Evolutionary conservation across 1,140 invertebrate genomes (phyloP).

Genomic region (Trichoplusia ni): DNA sequence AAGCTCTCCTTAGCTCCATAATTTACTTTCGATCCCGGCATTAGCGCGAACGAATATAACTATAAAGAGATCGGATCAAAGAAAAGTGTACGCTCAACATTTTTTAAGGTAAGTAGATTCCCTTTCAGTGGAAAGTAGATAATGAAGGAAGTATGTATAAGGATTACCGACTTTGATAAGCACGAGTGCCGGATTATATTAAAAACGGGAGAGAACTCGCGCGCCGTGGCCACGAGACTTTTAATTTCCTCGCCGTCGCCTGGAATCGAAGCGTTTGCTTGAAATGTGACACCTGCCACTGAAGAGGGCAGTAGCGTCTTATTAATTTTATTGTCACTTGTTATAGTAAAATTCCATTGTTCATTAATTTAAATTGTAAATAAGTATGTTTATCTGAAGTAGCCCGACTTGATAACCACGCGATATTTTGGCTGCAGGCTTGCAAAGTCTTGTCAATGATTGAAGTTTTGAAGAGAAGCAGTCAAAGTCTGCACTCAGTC

Average conservation of each 20-base stretch:
- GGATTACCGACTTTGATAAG: constrained; percentile 15
- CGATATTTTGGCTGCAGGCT: too few species aligned
- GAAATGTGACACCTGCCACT: constrained; percentile 13
- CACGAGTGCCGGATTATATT: background rate
- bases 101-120: constrained; percentile 4
- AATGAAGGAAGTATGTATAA: constrained; percentile 13
- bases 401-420: too few species aligned
- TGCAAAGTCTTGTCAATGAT: too few species aligned
- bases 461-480: too few species aligned
- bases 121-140: constrained; percentile 6
- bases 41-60: background rate
- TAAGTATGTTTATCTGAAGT: too few species aligned
- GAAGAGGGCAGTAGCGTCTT: background rate
- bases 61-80: constrained; percentile 6
- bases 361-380: too few species aligned
- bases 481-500: too few species aligned
- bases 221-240: background rate
- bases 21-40: background rate
- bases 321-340: too few species aligned
- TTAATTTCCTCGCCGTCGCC: constrained; percentile 6
- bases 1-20: background rate
- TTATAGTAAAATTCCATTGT: too few species aligned
- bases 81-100: constrained; percentile 5
- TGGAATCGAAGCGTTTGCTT: background rate
- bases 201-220: constrained; percentile 2